Evolutionary conservation across 2,888 invertebrate species (phyloP).

Genomic region (Cinara cedri): DNA sequence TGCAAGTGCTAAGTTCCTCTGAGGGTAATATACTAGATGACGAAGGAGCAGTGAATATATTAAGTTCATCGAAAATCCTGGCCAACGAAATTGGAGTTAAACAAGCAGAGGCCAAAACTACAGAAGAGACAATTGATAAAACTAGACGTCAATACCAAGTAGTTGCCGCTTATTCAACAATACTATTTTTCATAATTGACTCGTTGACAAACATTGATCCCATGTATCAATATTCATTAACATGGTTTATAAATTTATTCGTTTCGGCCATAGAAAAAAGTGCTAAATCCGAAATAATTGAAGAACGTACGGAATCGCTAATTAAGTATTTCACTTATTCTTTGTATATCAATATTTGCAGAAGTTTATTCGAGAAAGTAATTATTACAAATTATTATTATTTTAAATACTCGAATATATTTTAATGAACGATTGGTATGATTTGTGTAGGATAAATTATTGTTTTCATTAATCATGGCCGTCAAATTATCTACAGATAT

Average conservation of each 20-base stretch:
- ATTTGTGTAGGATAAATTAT: conserved; percentile 70
- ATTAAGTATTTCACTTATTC: conserved; percentile 68
- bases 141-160: conserved; percentile 86
- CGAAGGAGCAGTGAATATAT: conserved; percentile 85
- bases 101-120: conserved; percentile 85
- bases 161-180: conserved; percentile 86
- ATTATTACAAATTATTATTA: not conserved
- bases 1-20: conserved; percentile 76
- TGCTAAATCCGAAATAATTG: conserved; percentile 74
- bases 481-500: conserved; percentile 63
- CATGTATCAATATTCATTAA: conserved; percentile 87
- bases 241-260: conserved; percentile 86
- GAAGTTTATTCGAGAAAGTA: conserved; percentile 73
- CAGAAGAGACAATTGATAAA: conserved; percentile 86
- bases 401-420: not conserved
- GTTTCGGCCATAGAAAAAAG: conserved; percentile 77
- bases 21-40: conserved; percentile 86
- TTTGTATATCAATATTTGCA: conserved; percentile 79
- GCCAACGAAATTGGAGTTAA: conserved; percentile 91
- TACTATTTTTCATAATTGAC: conserved; percentile 90
- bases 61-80: conserved; percentile 87
- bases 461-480: conserved; percentile 72
- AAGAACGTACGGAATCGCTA: conserved; percentile 69
- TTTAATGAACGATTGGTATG: not conserved
- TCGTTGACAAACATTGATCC: conserved; percentile 73